Base-by-base conservation (phyloP, 2,797 vertebrate species). In the Triplophysa yarkandensis region DNA sequence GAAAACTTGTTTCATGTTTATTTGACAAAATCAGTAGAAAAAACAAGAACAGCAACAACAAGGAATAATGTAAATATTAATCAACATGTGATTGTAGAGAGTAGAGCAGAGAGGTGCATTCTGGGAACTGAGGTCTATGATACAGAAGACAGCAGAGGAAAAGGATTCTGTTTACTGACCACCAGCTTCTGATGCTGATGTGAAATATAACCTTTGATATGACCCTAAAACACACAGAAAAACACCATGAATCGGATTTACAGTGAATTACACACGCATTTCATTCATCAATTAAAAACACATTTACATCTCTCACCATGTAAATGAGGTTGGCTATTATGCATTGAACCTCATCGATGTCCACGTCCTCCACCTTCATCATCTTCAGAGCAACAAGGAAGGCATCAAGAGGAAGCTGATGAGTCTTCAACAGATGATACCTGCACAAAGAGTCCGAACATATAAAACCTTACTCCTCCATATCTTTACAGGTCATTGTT, bases 111-210 rank as follows among this genome's bases (percentile, higher is more conserved):
- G 41, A 34, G 46, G 9, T 54, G 83, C 34, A 76, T 80, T 80
- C 76, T 84, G 83, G 83, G 81, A 75, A 81, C 27, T 4, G 79
- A 74, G 63, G 83, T 81, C 88, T 85, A 95, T 65, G 93, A 95
- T 74, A 96, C 87, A 0, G 94, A 93, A 25, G 96, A 96, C 41
- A 99, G 87, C 0, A 95, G 87, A 46, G 96, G 98, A 83, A 99
- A 99, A 0, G 98, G 96, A 67, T 99, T 99, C 86, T 98, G 96
- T 86, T 98, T 99, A 83, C 97, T 99, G 88, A 99, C 98, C 4
- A 99, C 98, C 14, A 99, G 92, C 82, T 99, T 99, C 88, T 99
- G 97, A 86, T 99, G 96, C 86, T 99, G 98, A 72, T 99, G 95
- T 21, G 98, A 99, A 84, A 99, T 97, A 84, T 99, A 99, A 65